Conservation (phyloP, 2,113 vertebrate species). For the Ammodramus savannarum region DNA sequence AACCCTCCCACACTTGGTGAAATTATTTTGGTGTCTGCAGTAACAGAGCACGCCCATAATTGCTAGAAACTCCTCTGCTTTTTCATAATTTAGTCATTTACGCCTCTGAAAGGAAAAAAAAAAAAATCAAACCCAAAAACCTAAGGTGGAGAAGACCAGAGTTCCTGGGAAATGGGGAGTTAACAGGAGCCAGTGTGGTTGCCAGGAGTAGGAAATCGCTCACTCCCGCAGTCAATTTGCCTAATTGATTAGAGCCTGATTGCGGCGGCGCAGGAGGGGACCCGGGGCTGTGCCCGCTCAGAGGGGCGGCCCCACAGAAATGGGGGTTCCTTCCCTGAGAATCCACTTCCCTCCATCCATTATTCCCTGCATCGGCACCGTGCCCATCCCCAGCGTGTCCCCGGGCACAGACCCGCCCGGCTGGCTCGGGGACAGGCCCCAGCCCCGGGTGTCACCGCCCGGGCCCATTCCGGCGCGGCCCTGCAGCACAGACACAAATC, state of each 20-base stretch:
- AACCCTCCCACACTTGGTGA: not conserved
- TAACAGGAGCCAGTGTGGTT: not conserved
- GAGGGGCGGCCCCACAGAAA: not conserved
- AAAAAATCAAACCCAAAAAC: not conserved
- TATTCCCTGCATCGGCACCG: not conserved
- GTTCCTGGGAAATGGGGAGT: not conserved
- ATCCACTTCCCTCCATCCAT: rapidly evolving
- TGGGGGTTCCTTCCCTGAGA: not conserved
- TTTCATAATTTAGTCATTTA: not conserved
- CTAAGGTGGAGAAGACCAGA: not conserved
- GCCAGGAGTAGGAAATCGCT: conserved; percentile 10
- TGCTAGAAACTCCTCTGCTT: not conserved
- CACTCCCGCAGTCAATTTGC: conserved; percentile 19
- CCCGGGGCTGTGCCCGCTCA: not conserved
- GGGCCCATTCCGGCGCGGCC: not conserved
- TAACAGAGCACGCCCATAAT: not conserved
- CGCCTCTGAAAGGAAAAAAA: no score
- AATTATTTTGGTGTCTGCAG: not conserved
- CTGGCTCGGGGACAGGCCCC: not conserved
- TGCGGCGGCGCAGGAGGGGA: not conserved
- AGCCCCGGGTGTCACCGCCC: not conserved
- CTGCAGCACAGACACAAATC: not conserved
- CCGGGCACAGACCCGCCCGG: not conserved
- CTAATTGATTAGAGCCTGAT: conserved; percentile 60
- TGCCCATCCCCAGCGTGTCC: rapidly evolving